A percentile compares a stretch with the other conserved stretches of the same genome.
These are phyloP conservation scores for Suncus etruscus DNA, from an alignment of 2,113 vertebrate genomes.

Conservation along the genomic window DNA sequence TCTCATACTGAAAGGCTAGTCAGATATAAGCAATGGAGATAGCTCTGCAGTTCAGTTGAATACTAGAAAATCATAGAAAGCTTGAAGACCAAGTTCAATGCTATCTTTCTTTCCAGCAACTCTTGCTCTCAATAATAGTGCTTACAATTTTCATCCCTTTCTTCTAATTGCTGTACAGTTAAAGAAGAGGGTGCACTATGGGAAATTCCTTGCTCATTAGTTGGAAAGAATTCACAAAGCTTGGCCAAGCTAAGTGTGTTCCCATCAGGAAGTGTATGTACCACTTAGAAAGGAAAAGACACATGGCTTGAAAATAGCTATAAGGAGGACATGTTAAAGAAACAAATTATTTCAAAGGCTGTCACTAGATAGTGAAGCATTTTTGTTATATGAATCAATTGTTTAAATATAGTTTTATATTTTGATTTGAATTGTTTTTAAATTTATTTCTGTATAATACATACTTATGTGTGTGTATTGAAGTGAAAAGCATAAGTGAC, in stretches of 20 bases:
- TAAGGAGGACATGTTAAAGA: slow-evolving; percentile 60
- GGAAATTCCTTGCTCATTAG: slow-evolving; percentile 34
- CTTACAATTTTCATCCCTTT: slow-evolving; percentile 88
- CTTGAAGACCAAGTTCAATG: slow-evolving; percentile 93
- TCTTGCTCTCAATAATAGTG: slow-evolving; percentile 89
- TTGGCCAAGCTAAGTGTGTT: slow-evolving; percentile 57
- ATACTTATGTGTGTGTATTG: slow-evolving; percentile 42
- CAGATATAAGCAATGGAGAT: slow-evolving; percentile 89
- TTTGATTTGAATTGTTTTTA: slow-evolving; percentile 67
- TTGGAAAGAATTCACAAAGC: slow-evolving; percentile 58
- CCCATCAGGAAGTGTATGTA: slow-evolving; percentile 23
- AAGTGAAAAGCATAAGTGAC: slow-evolving; percentile 72
- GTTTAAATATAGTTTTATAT: slow-evolving; percentile 58
- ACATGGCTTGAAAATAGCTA: slow-evolving; percentile 45
- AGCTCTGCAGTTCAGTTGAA: slow-evolving; percentile 90
- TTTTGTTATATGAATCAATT: slow-evolving; percentile 66
- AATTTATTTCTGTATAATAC: slow-evolving; percentile 61
- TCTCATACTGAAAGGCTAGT: slow-evolving; percentile 86
- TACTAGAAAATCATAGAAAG: slow-evolving; percentile 90
- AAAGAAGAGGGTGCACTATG: slow-evolving; percentile 61
- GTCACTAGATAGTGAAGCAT: slow-evolving; percentile 49
- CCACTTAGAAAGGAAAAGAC: not conserved
- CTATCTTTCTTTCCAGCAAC: slow-evolving; percentile 95
- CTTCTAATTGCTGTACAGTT: slow-evolving; percentile 83
- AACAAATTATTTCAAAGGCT: slow-evolving; percentile 15